Conservation (phyloP, 2,888 invertebrate species). For the Drosophila recens region DNA sequence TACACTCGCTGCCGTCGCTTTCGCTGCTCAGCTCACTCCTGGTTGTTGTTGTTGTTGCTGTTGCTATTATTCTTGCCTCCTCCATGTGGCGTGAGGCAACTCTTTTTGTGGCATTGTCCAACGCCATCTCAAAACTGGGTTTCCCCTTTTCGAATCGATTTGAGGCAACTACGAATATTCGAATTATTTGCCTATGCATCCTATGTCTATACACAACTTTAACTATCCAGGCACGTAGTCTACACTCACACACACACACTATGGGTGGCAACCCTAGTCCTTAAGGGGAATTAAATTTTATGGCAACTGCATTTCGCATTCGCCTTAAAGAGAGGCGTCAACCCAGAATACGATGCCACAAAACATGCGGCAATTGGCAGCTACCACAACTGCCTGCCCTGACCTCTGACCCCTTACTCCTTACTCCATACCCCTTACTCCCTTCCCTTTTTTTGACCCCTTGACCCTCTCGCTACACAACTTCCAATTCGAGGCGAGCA, state of each 20-base stretch:
- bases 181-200: constrained; percentile 44
- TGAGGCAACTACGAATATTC: constrained; percentile 13
- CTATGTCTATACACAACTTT: constrained; percentile 18
- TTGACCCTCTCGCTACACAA: neutral
- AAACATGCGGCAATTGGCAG: constrained; percentile 61
- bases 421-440: neutral
- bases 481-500: constrained; percentile 23
- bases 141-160: neutral
- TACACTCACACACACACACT: neutral
- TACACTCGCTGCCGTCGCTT: constrained; percentile 34
- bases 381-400: constrained; percentile 30
- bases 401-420: neutral
- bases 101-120: constrained; percentile 22
- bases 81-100: constrained; percentile 8
- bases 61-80: neutral
- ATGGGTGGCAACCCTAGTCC: constrained; percentile 7
- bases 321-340: constrained; percentile 44
- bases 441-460: neutral
- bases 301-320: constrained; percentile 72
- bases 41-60: neutral
- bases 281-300: constrained; percentile 71
- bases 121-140: constrained; percentile 26
- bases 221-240: constrained; percentile 37
- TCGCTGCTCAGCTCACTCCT: constrained; percentile 40
- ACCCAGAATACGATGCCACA: constrained; percentile 38